Conservation (phyloP, 1,140 invertebrate genomes). For the Drosophila parvula region DNA sequence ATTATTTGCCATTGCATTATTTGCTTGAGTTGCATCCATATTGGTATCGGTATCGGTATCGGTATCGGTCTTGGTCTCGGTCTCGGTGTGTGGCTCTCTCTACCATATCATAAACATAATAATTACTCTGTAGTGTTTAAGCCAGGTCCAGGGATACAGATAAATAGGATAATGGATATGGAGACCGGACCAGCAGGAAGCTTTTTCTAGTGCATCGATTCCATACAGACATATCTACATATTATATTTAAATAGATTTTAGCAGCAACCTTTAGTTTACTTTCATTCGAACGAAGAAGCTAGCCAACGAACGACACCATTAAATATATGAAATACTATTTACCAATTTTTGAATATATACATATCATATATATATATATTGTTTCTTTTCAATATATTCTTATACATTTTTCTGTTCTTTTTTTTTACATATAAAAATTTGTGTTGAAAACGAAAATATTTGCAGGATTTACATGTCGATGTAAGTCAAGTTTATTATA, state of each 20-base stretch:
- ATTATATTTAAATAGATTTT: conserved; percentile 31
- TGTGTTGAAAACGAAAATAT: conserved; percentile 75
- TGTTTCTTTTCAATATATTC: conserved; percentile 76
- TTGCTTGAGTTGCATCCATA: conserved; percentile 60
- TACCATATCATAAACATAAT: conserved; percentile 25
- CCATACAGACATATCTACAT: conserved; percentile 15
- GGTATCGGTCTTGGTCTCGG: conserved; percentile 15
- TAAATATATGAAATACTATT: conserved; percentile 24
- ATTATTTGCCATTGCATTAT: conserved; percentile 53
- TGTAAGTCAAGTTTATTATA: conserved; percentile 85
- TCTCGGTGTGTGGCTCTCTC: conserved; percentile 32
- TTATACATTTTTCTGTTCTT: conserved; percentile 80
- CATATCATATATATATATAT: too few species aligned
- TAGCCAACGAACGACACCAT: conserved; percentile 18
- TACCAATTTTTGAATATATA: too few species aligned
- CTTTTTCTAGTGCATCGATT: conserved; percentile 41
- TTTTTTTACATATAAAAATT: conserved; percentile 66
- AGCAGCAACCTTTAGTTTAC: conserved; percentile 48
- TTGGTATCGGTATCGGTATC: conserved; percentile 11
- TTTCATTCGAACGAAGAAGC: conserved; percentile 41
- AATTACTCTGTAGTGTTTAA: conserved; percentile 12
- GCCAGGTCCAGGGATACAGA: neutral
- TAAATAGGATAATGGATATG: neutral
- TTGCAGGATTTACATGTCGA: conserved; percentile 87
- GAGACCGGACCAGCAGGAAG: conserved; percentile 20